Conservation (phyloP, 2,888 invertebrate genomes). For the Drosophila maculinotata region DNA sequence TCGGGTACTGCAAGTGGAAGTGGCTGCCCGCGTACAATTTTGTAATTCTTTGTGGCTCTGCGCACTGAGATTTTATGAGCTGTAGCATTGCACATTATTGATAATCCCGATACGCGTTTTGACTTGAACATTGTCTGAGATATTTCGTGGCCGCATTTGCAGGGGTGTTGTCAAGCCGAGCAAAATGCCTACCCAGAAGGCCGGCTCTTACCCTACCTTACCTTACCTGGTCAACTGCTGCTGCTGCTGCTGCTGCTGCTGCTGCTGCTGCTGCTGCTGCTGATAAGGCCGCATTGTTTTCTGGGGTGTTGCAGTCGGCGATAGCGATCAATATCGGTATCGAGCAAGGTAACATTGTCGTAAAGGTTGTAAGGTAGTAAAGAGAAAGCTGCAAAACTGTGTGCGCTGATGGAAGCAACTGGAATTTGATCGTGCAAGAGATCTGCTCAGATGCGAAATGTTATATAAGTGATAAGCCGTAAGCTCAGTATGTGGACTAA, state of each 20-base stretch:
- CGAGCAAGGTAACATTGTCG: slow-evolving; percentile 38
- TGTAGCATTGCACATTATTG: slow-evolving; percentile 78
- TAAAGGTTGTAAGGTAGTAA: slow-evolving; percentile 38
- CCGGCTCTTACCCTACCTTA: neutral
- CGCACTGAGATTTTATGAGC: slow-evolving; percentile 68
- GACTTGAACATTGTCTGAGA: slow-evolving; percentile 50
- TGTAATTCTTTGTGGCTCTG: slow-evolving; percentile 61
- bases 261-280: no score
- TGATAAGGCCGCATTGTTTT: slow-evolving; percentile 70
- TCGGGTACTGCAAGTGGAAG: slow-evolving; percentile 10
- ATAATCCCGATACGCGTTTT: slow-evolving; percentile 72
- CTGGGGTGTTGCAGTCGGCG: slow-evolving; percentile 68
- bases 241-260: slow-evolving; percentile 65
- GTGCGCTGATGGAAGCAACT: slow-evolving; percentile 56
- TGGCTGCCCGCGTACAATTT: slow-evolving; percentile 66
- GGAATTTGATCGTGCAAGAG: slow-evolving; percentile 64
- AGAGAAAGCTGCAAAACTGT: slow-evolving; percentile 64
- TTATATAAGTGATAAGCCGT: slow-evolving; percentile 43
- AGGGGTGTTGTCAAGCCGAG: slow-evolving; percentile 73
- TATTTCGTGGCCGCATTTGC: slow-evolving; percentile 37
- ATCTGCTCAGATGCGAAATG: slow-evolving; percentile 44
- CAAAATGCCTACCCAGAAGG: slow-evolving; percentile 45
- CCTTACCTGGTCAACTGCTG: neutral
- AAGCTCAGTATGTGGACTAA: slow-evolving; percentile 50
- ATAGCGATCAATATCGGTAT: slow-evolving; percentile 63